Percentiles rank a stretch among this genome's conserved stretches.
phyloP scores from a whole-genome alignment of 1,140 invertebrate species.

The Macrobrachium rosenbergii region DNA sequence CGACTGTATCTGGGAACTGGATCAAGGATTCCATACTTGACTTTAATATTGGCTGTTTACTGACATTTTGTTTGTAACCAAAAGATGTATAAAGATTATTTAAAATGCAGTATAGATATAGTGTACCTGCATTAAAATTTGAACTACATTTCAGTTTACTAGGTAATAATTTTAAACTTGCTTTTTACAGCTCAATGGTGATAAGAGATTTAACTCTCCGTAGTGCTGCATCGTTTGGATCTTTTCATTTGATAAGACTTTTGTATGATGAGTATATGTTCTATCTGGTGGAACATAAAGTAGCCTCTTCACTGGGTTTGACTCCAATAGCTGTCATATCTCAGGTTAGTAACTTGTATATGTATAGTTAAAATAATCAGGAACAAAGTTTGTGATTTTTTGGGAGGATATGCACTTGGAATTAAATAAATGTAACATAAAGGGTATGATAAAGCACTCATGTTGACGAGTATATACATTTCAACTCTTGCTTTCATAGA shows the following conservation, averaged over 20 bases:
- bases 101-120: too few species aligned
- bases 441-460: neutral
- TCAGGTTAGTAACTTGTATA: constrained; percentile 73
- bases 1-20: neutral
- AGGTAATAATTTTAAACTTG: constrained; percentile 38
- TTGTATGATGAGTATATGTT: constrained; percentile 99
- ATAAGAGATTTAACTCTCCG: constrained; percentile 94
- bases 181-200: constrained; percentile 87
- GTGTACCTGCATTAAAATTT: too few species aligned
- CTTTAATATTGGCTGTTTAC: too few species aligned
- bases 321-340: constrained; percentile 96
- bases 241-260: constrained; percentile 97
- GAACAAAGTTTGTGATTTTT: neutral
- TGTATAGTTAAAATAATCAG: neutral
- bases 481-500: too few species aligned
- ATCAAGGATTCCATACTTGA: neutral
- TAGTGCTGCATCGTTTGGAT: constrained; percentile 97
- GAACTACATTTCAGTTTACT: too few species aligned
- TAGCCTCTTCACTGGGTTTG: constrained; percentile 89
- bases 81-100: too few species aligned
- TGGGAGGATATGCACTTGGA: neutral
- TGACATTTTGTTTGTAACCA: too few species aligned
- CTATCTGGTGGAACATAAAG: constrained; percentile 97
- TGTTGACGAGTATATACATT: too few species aligned
- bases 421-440: neutral